Evolutionary conservation across 2,797 vertebrate species (phyloP).

Genomic region (Microctenopoma lineatum): DNA sequence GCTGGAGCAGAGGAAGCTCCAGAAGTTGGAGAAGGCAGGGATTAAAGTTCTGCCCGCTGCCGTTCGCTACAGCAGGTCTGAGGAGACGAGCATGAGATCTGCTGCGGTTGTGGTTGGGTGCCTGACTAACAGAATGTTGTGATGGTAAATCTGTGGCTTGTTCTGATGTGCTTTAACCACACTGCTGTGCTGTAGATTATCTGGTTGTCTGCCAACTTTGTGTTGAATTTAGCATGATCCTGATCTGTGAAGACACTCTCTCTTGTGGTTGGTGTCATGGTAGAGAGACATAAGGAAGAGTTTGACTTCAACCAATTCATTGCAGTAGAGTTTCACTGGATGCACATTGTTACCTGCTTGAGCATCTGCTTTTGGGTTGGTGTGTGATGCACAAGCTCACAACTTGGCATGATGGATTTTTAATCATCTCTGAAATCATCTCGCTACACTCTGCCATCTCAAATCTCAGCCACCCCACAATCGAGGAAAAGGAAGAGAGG

Average conservation of each 20-base stretch:
- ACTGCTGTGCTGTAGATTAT: constrained; percentile 9
- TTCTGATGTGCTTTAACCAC: constrained; percentile 9
- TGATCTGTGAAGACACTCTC: constrained; percentile 9
- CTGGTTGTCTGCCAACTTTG: background rate
- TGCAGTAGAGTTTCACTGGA: constrained; percentile 5
- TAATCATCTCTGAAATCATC: constrained; percentile 41
- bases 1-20: constrained; percentile 84
- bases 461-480: constrained; percentile 70
- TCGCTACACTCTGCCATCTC: constrained; percentile 37
- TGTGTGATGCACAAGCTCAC: constrained; percentile 11
- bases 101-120: constrained; percentile 27
- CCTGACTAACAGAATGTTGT: constrained; percentile 43
- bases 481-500: constrained; percentile 79
- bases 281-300: background rate
- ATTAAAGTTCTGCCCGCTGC: constrained; percentile 90
- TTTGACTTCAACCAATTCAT: constrained; percentile 1
- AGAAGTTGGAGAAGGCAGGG: constrained; percentile 89
- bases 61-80: constrained; percentile 92
- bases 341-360: background rate
- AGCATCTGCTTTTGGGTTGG: constrained; percentile 14
- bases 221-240: constrained; percentile 6
- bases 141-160: constrained; percentile 10
- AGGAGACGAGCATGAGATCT: constrained; percentile 41
- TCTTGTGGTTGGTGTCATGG: background rate
- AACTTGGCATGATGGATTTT: constrained; percentile 1